These are phyloP conservation scores for Bellardia pandia DNA, from an alignment of 2,888 invertebrate species.

Conservation along the genomic window DNA sequence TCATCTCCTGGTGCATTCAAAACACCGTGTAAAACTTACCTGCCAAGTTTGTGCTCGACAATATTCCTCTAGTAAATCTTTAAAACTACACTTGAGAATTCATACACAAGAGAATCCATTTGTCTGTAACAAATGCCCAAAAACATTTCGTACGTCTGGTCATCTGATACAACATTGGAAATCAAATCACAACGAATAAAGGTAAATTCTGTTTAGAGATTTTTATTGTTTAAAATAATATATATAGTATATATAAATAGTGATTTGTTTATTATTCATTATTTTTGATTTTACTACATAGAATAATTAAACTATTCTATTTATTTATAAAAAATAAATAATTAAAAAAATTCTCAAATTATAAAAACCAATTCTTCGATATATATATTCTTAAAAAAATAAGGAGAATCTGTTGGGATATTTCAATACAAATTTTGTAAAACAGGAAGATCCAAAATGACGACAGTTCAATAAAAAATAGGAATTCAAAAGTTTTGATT, in stretches of 20 bases:
- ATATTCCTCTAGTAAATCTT: slow-evolving; percentile 77
- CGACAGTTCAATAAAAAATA: slow-evolving; percentile 4
- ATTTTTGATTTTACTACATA: not conserved
- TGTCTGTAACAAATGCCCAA: slow-evolving; percentile 76
- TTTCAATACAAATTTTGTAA: not conserved
- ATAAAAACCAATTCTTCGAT: slow-evolving; percentile 16
- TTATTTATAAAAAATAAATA: slow-evolving; percentile 1
- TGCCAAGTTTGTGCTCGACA: slow-evolving; percentile 78
- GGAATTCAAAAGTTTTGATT: slow-evolving; percentile 7
- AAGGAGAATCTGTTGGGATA: slow-evolving; percentile 15
- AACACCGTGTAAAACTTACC: slow-evolving; percentile 65
- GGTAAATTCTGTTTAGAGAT: not conserved
- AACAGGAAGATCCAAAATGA: slow-evolving; percentile 14
- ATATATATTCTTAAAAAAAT: not conserved
- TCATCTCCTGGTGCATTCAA: slow-evolving; percentile 75
- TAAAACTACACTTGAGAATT: slow-evolving; percentile 78
- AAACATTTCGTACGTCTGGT: slow-evolving; percentile 80
- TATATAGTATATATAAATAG: slow-evolving; percentile 11
- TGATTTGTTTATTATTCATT: not conserved
- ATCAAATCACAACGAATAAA: slow-evolving; percentile 48
- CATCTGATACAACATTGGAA: slow-evolving; percentile 77
- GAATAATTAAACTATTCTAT: not conserved
- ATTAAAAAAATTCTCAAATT: slow-evolving; percentile 15
- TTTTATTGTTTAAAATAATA: not conserved
- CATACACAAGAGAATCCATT: slow-evolving; percentile 80